phyloP scores from a whole-genome alignment of 2,797 vertebrate species.

The Gadopsis bispinosus region DNA sequence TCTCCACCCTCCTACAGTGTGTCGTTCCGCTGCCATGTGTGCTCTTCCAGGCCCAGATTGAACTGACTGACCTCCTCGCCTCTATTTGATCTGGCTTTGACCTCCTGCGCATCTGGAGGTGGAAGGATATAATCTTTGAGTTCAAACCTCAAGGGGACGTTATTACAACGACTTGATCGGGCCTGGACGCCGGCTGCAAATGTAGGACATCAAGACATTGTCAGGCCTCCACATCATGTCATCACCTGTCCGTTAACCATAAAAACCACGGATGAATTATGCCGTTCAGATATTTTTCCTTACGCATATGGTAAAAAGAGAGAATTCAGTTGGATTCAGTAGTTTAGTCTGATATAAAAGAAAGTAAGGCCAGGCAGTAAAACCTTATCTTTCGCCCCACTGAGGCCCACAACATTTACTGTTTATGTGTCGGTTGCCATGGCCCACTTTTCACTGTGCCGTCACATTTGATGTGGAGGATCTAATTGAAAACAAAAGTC shows the following conservation, averaged over 20 bases:
- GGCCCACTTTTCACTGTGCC: conserved; percentile 85
- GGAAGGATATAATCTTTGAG: conserved; percentile 62
- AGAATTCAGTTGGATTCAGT: conserved; percentile 8
- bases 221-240: conserved; percentile 25
- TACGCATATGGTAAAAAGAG: not conserved
- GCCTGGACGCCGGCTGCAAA: conserved; percentile 43
- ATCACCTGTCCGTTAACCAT: conserved; percentile 35
- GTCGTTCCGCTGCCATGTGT: conserved; percentile 47
- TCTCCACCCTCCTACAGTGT: conserved; percentile 52
- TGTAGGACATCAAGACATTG: conserved; percentile 31
- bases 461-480: conserved; percentile 87
- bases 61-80: conserved; percentile 58
- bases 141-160: conserved; percentile 48
- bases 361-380: conserved; percentile 1
- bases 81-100: conserved; percentile 68
- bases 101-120: conserved; percentile 65
- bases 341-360: conserved; percentile 18
- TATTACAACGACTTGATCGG: conserved; percentile 35
- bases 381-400: not conserved
- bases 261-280: conserved; percentile 27
- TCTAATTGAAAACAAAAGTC: conserved; percentile 80
- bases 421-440: conserved; percentile 84
- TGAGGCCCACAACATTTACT: conserved; percentile 34
- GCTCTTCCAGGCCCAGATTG: conserved; percentile 36
- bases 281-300: conserved; percentile 19